Base-by-base conservation (phyloP, 2,113 vertebrate species). In the Taxidea taxus region DNA sequence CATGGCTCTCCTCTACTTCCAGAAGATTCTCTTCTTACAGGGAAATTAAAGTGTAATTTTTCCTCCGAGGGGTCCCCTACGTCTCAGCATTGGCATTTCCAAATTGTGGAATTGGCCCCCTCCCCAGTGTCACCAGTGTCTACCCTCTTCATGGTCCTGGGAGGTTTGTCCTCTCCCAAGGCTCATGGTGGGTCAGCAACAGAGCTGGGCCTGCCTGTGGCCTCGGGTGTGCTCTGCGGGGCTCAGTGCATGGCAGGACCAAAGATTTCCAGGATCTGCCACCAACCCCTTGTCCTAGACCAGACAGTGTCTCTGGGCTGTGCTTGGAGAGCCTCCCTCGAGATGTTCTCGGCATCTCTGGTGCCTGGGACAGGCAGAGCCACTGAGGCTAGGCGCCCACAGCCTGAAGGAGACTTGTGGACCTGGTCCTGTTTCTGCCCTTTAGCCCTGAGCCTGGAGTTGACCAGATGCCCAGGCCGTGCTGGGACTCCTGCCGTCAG, bases 401-500 rank as follows among this genome's bases (percentile, higher is more conserved):
- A 47, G 18, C 49, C 27, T 11, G 16, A 39, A 25, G 9, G 91
- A n/a, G 58, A 20, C 39, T 1, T 34, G 47, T 27, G 13, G 56
- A 37, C n/a, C 83, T 12, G 25, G 23, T 6, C 54, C 64, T 16
- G 0, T 27, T 82, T 21, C 21, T 56, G 29, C 1, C 51, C 39
- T 8, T 10, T 42, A 56, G 54, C 44, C 16, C 42, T 23, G 0
- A 2, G 51, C 11, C 2, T 4, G 58, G 56, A 49, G 31, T 39
- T 4, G 34, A 34, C 86, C 58, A n/a, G 95, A n/a, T 14, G 11
- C 60, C 56, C 51, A 0, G 15, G 39, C 60, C 31, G 16, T 14
- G 18, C 29, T n/a, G 49, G 34, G 37, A 9, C 44, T 56, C 2
- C 0, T 18, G 4, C 66, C 1, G 0, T 6, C 44, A 18, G 7